These are phyloP conservation scores for Puffinus mauretanicus DNA, from an alignment of 2,113 vertebrate genomes.

Conservation along the genomic window DNA sequence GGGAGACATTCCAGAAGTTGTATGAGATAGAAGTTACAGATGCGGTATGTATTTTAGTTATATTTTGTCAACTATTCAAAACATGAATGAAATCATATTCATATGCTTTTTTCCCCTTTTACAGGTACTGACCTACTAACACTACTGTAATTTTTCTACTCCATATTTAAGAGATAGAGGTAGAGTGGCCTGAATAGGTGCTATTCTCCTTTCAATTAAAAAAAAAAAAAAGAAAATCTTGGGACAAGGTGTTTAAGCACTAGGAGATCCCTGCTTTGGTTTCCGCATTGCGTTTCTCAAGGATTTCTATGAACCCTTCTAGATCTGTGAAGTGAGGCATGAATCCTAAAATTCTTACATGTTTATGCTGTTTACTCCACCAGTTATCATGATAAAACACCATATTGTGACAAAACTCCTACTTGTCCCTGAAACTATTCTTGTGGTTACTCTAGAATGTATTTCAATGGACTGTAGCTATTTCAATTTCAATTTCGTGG, in stretches of 20 bases:
- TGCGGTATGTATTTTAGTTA: slow-evolving; percentile 79
- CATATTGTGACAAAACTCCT: not conserved
- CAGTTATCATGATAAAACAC: not conserved
- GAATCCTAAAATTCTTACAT: not conserved
- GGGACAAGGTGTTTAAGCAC: not conserved
- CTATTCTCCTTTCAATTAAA: not conserved
- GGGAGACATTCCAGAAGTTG: slow-evolving; percentile 83
- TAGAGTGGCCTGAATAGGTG: not conserved
- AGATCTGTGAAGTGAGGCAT: not conserved
- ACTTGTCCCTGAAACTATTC: not conserved
- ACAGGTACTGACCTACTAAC: not conserved
- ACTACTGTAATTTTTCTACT: not conserved
- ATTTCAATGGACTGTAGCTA: not conserved
- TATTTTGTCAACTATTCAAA: not conserved
- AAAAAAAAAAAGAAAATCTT: not conserved
- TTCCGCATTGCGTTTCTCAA: not conserved
- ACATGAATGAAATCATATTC: not conserved
- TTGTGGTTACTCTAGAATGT: not conserved
- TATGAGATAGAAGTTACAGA: slow-evolving; percentile 93
- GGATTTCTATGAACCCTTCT: not conserved
- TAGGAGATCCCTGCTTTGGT: not conserved
- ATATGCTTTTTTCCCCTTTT: not conserved
- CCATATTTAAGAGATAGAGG: not conserved
- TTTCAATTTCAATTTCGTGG: not conserved
- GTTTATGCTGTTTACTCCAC: not conserved